Base-by-base conservation (phyloP, 2,888 invertebrate genomes). In the Nephrotoma flavescens region DNA sequence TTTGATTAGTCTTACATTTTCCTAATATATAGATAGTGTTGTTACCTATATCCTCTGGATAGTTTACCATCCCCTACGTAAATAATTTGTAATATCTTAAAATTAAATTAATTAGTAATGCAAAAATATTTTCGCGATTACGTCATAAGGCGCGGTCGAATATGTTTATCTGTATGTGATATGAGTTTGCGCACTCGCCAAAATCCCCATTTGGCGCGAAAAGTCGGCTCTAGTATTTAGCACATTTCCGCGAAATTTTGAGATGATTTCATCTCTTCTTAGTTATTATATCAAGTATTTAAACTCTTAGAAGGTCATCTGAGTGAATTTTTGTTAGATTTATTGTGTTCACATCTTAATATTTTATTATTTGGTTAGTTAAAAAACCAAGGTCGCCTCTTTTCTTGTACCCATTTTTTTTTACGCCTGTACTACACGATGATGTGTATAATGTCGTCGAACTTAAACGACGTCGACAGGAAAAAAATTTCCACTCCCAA, bases 261-360 rank as follows among this genome's bases (percentile, higher is more conserved):
- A 84, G 84, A 42, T 84, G 84, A 42, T 84, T 84, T 84, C 42
- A 84, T 42, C 84, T 84, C 84, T 84, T 84, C 31, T 2, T 31
- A 31, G 31, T 31, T 31, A 31, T 31, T 31, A 42, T 84, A 42
- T 84, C 2, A 84, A 84, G 87, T 87, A 88, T 88, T n/a, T 87
- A 88, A 88, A 87, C 88, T 87, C 87, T 87, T 87, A 87, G 87
- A 88, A 88, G 88, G 87, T 87, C 88, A 87, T n/a, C 12, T 15
- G 84, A 84, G 42, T n/a, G 42, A 84, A 15, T 84, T n/a, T 41
- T 84, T 84, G 84, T 71, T 71, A 71, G 71, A 31, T 71, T 71
- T 71, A 15, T 57, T 31, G 31, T 71, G 31, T 71, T 71, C 71
- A 31, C 31, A 71, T 31, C 19, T 71, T 71, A 71, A 71, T 9